Evolutionary conservation across 2,113 vertebrate genomes (phyloP), one percentile per base, ranked within the genome.

Genomic region (Pyxicephalus adspersus): DNA sequence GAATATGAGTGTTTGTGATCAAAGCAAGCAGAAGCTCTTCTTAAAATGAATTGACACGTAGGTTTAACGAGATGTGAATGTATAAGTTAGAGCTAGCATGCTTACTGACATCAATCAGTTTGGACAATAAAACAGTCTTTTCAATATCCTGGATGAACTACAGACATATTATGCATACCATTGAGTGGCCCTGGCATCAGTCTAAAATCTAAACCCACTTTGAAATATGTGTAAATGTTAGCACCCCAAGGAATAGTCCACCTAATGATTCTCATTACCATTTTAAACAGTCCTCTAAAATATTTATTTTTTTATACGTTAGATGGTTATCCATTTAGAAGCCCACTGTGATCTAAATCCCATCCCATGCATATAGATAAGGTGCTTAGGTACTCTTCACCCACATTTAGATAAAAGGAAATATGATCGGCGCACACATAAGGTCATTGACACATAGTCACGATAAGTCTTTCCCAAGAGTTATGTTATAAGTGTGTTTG

Each of bases 1-100:
- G 16, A 77, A 66, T 66, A 64, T 54, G 63, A 66, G 76, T 77
- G 63, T 66, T 77, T 77, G 64, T 77, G 76, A 77, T 77, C 50
- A 77, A 77, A 77, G 76, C 76, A 66, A 77, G 51, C 23, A 45
- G 66, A 66, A 28, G 20, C 61, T 65, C 20, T 51, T 66, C 76
- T 66, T 64, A 54, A 66, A 77, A 66, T 57, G 31, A 77, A 66
- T 66, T 77, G 51, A 23, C 64, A 65, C 63, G 31, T 66, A 66
- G 50, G 60, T 55, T 66, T 77, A 77, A 55, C 20, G 26, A 57
- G 63, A 64, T 29, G 50, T 4, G 25, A 54, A 64, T 51, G 60
- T 28, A 25, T 66, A 38, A 29, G n/a, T 64, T 55, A 66, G 19
- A 54, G 22, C 50, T 55, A 34, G 65, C 64, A 66, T 52, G 28